These are phyloP conservation scores for Tricholauxania praeusta DNA, from an alignment of 2,888 invertebrate genomes.

Conservation along the genomic window DNA sequence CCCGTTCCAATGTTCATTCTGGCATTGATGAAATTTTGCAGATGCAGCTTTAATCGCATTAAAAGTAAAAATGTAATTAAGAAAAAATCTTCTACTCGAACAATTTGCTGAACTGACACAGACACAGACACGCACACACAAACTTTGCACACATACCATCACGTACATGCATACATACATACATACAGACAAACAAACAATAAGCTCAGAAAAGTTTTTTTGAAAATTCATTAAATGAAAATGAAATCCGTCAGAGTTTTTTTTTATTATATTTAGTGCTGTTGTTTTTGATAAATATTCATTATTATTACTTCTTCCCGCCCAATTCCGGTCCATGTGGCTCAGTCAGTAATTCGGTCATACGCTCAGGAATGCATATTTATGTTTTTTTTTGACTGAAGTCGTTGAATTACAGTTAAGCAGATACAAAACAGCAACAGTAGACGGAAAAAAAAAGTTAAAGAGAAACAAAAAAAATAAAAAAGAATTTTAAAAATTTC, in stretches of 20 bases:
- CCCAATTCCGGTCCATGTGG: neutral
- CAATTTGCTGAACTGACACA: constrained; percentile 5
- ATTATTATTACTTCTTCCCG: constrained; percentile 31
- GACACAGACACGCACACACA: neutral
- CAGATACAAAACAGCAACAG: too few species aligned
- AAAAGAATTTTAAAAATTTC: too few species aligned
- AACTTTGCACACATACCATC: too few species aligned
- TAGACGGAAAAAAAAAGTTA: too few species aligned
- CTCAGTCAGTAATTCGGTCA: too few species aligned
- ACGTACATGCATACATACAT: constrained; percentile 1
- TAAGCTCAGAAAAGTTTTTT: constrained; percentile 19
- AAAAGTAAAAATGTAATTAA: constrained; percentile 31
- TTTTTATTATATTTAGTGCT: neutral
- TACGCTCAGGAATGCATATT: constrained; percentile 13
- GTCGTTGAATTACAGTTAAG: too few species aligned
- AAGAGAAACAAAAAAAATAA: too few species aligned
- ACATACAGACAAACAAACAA: neutral
- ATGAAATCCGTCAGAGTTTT: constrained; percentile 17
- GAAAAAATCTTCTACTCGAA: constrained; percentile 32
- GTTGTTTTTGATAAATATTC: constrained; percentile 25
- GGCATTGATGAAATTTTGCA: neutral
- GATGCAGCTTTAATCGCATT: constrained; percentile 25
- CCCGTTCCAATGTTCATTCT: neutral
- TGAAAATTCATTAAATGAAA: constrained; percentile 31
- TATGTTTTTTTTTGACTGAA: too few species aligned